These are phyloP conservation scores for Percina caprodes DNA, from an alignment of 2,113 vertebrate genomes.

Conservation along the genomic window DNA sequence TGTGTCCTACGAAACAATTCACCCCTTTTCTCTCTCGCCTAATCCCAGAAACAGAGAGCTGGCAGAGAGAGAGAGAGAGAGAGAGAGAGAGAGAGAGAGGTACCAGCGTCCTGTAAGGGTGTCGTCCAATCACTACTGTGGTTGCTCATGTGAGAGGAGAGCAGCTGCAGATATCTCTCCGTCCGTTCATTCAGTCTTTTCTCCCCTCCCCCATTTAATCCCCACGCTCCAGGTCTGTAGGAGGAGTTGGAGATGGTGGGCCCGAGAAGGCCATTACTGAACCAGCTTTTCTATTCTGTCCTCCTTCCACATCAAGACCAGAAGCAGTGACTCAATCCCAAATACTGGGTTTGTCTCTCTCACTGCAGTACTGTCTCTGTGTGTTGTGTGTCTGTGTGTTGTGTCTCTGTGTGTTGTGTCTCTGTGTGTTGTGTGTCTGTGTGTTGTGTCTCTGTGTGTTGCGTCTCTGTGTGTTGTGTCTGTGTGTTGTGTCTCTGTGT, in stretches of 20 bases:
- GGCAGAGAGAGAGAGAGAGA: background rate
- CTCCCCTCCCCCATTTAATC: slow-evolving; percentile 81
- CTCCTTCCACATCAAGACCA: slow-evolving; percentile 35
- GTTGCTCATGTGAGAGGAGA: slow-evolving; percentile 69
- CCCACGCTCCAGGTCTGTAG: slow-evolving; percentile 70
- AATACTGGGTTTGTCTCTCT: too few relatives aligned
- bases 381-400: too few relatives aligned
- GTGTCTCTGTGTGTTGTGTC: too few relatives aligned
- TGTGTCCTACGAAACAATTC: background rate
- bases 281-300: slow-evolving; percentile 33
- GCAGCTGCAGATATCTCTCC: slow-evolving; percentile 74
- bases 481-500: too few relatives aligned
- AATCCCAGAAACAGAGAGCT: slow-evolving; percentile 6
- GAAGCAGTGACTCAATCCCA: too few relatives aligned
- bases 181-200: slow-evolving; percentile 70
- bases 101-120: slow-evolving; percentile 46
- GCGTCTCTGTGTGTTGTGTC: too few relatives aligned
- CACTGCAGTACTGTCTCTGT: too few relatives aligned
- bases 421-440: too few relatives aligned
- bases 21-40: slow-evolving; percentile 4
- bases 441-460: too few relatives aligned
- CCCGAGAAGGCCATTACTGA: slow-evolving; percentile 20
- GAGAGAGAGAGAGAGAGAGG: slow-evolving; percentile 36
- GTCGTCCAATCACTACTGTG: slow-evolving; percentile 69
- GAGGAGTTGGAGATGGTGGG: slow-evolving; percentile 69